Evolutionary conservation across 2,113 vertebrate species (phyloP), one percentile per base, ranked within the genome.

Genomic region (Recurvirostra avosetta): DNA sequence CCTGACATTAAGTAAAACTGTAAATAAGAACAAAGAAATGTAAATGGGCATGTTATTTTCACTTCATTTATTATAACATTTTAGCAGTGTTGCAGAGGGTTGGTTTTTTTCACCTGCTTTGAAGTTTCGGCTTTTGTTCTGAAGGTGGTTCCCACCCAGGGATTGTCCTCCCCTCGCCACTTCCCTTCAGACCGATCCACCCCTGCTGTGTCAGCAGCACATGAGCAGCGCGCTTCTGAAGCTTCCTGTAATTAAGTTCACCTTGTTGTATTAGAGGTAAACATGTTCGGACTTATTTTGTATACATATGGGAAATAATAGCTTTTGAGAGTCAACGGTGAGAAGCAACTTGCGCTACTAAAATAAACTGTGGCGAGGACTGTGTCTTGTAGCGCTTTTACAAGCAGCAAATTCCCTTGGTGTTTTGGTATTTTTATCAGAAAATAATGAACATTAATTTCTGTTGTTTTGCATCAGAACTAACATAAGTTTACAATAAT

Each of bases 1-100:
- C 97, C 84, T 97, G 94, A 97, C 92, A 95, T 72, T 91, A 95
- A 92, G 62, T 43, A 58, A 91, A 92, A 92, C 62, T 1, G 0
- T 77, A 96, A 96, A 94, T 84, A 84, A 92, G 95, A 97, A 97
- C 94, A 97, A 97, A 96, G 96, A 95, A 68, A 97, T 97, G 96
- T 97, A 97, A 97, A 97, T 97, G 66, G 89, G 86, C 66, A 92
- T 25, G 66, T 72, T 96, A 87, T 95, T 96, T 94, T 92, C 86
- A 36, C 77, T 91, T 92, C 86, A 50, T 85, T 92, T 88, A 95
- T 91, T 92, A 61, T 66, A 97, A 61, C 73, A 61, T 91, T 94
- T 94, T 66, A 89, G 80, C 89, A 95, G 92, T 29, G 45, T 78
- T 91, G 55, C 34, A 34, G 70, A 43, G 52, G 58, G 52, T 43